Evolutionary conservation across 2,888 invertebrate genomes (phyloP).

Genomic region (Xylota sylvarum): DNA sequence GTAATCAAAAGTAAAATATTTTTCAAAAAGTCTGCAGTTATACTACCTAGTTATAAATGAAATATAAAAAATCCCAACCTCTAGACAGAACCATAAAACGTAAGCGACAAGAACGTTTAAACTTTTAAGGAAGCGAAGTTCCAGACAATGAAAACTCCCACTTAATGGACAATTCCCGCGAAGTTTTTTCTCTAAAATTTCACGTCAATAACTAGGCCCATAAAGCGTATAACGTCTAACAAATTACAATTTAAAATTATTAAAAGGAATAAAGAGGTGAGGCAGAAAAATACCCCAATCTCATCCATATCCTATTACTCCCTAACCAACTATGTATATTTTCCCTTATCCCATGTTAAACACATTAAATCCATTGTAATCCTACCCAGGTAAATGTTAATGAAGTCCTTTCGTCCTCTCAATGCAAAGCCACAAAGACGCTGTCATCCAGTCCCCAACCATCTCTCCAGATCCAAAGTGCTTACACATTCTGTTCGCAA

Average conservation of each 20-base stretch:
- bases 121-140: too few relatives aligned
- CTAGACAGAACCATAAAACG: too few relatives aligned
- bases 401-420: constrained; percentile 71
- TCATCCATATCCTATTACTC: constrained; percentile 17
- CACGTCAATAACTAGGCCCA: background rate
- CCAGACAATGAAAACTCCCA: too few relatives aligned
- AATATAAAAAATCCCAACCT: too few relatives aligned
- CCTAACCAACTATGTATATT: constrained; percentile 43
- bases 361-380: constrained; percentile 76
- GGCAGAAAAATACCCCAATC: background rate
- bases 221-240: constrained; percentile 24
- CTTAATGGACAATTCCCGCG: background rate
- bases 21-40: too few relatives aligned
- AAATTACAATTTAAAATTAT: constrained; percentile 67
- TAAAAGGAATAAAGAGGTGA: constrained; percentile 12
- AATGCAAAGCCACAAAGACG: constrained; percentile 67
- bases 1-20: too few relatives aligned
- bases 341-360: constrained; percentile 71
- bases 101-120: too few relatives aligned
- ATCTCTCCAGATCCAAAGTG: constrained; percentile 35
- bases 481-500: constrained; percentile 66
- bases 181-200: background rate
- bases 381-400: constrained; percentile 76
- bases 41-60: too few relatives aligned
- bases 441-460: constrained; percentile 61